Percentiles rank a stretch among this genome's conserved stretches.
phyloP scores from a whole-genome alignment of 2,113 vertebrate species.

The Lanius ludovicianus region DNA sequence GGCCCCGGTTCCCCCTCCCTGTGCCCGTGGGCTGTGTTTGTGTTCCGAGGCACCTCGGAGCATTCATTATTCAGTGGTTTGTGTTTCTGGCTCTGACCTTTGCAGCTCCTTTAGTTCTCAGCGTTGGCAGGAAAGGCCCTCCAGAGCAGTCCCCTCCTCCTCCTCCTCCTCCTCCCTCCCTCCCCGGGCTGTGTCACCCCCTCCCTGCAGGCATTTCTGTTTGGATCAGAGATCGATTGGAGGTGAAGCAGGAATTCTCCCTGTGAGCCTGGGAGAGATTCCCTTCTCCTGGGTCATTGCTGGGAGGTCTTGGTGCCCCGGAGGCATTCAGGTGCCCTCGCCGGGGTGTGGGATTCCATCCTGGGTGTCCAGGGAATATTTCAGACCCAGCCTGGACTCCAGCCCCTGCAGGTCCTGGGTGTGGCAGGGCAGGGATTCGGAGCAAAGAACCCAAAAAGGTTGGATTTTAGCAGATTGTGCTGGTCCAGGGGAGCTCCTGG shows the following conservation, averaged over 20 bases:
- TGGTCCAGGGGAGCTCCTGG: not conserved
- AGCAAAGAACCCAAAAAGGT: fast-evolving
- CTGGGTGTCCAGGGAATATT: not conserved
- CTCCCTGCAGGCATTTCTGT: not conserved
- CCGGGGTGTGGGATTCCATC: not conserved
- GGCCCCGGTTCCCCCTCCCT: not conserved
- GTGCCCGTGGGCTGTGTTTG: fast-evolving
- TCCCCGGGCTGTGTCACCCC: not conserved
- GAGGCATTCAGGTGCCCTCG: not conserved
- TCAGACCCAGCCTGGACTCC: not conserved
- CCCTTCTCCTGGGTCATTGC: not conserved
- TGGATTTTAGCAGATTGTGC: not conserved
- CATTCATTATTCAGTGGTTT: not conserved
- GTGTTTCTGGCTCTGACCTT: not conserved
- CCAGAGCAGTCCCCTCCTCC: not conserved
- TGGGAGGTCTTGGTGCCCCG: not conserved
- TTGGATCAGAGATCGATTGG: not conserved
- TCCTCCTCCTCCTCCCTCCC: not conserved
- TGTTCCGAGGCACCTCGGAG: not conserved
- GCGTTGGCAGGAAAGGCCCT: not conserved
- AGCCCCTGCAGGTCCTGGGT: not conserved
- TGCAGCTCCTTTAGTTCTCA: not conserved
- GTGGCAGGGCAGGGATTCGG: not conserved
- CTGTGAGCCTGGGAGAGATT: not conserved
- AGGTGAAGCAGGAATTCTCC: not conserved